phyloP scores from a whole-genome alignment of 1,140 invertebrate species.

The Platyscapa corneri region DNA sequence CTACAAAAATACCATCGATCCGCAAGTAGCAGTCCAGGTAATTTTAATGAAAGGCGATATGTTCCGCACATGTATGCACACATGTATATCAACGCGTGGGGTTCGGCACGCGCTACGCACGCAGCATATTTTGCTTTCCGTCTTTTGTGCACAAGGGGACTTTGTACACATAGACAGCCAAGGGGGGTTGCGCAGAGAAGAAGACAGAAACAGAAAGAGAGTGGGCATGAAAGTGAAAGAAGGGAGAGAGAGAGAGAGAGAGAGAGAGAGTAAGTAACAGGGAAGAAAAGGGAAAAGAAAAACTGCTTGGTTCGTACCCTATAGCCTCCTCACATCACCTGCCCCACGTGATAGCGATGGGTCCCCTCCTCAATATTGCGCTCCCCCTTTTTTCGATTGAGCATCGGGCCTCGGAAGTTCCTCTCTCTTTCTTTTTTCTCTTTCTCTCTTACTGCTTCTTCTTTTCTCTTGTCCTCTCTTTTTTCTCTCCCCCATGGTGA shows the following conservation, averaged over 20 bases:
- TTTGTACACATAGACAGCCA: neutral
- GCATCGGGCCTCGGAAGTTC: constrained; percentile 11
- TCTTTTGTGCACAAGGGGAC: constrained; percentile 11
- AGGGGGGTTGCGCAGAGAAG: neutral
- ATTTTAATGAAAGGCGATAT: constrained; percentile 27
- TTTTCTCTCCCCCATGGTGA: constrained; percentile 22
- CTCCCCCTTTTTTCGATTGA: constrained; percentile 49
- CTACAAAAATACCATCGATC: constrained; percentile 21
- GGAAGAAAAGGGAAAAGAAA: constrained; percentile 39
- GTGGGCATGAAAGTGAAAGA: no score
- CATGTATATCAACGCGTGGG: neutral
- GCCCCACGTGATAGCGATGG: constrained; percentile 58
- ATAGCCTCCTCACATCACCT: constrained; percentile 64
- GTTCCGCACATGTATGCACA: neutral
- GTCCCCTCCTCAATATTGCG: constrained; percentile 54
- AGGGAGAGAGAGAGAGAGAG: neutral
- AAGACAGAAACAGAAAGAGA: neutral
- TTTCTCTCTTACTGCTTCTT: constrained; percentile 6
- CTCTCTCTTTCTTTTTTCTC: constrained; percentile 9
- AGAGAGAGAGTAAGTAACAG: constrained; percentile 2
- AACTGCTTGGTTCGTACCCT: constrained; percentile 57
- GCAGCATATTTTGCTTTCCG: constrained; percentile 6
- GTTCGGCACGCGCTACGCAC: constrained; percentile 24
- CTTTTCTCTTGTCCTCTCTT: neutral
- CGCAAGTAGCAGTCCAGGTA: constrained; percentile 2